phyloP scores from a whole-genome alignment of 2,888 invertebrate genomes.

The Axea sp. region DNA sequence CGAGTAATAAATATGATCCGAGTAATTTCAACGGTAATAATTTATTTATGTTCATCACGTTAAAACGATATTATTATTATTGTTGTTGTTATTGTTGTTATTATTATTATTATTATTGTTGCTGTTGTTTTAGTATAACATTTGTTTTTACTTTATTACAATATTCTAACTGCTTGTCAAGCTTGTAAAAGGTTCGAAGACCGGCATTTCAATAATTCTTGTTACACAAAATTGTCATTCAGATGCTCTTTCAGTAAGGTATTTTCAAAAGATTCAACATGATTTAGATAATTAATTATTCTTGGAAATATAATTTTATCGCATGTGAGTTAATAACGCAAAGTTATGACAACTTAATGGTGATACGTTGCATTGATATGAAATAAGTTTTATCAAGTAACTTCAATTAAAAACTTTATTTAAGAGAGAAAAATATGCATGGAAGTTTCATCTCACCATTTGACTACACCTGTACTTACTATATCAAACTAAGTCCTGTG shows the following conservation, averaged over 20 bases:
- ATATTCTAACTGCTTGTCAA: too few species aligned
- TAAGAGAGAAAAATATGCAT: conserved; percentile 47
- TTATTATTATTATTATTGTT: too few species aligned
- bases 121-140: too few species aligned
- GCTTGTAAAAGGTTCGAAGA: too few species aligned
- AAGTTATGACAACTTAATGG: conserved; percentile 52
- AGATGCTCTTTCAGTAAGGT: too few species aligned
- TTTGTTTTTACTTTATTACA: too few species aligned
- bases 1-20: too few species aligned
- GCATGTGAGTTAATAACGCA: conserved; percentile 42
- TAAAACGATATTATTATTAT: too few species aligned
- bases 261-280: conserved; percentile 17
- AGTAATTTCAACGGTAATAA: too few species aligned
- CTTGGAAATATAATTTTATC: conserved; percentile 37
- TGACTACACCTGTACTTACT: conserved; percentile 47
- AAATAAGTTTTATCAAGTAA: conserved; percentile 56
- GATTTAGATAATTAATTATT: conserved; percentile 46
- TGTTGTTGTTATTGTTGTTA: too few species aligned
- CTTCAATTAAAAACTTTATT: conserved; percentile 59
- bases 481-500: conserved; percentile 34
- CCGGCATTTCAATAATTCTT: not conserved
- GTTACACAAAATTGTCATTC: too few species aligned
- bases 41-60: too few species aligned
- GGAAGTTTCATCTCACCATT: conserved; percentile 45
- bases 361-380: conserved; percentile 55